A percentile compares a stretch with the other conserved stretches of the same genome.
phyloP scores from a whole-genome alignment of 2,113 vertebrate genomes.

The Protobothrops mucrosquamatus region DNA sequence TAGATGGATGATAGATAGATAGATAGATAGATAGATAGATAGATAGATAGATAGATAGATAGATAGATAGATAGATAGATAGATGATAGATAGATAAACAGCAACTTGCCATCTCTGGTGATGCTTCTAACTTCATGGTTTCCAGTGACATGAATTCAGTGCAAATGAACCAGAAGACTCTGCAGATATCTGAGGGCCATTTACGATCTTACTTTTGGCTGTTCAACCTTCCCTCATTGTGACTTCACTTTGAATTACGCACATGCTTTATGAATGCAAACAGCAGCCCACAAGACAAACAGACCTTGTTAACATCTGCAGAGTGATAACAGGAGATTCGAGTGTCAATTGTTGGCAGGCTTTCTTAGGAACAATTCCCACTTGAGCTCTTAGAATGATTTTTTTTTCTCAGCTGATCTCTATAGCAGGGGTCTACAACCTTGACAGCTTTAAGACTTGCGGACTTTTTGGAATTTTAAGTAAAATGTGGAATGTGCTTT shows the following conservation, averaged over 20 bases:
- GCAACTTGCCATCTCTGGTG: not conserved
- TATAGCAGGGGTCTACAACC: not conserved
- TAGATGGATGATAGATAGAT: no score
- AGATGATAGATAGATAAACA: no score
- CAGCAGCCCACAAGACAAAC: slow-evolving; percentile 19
- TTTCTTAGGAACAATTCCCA: not conserved
- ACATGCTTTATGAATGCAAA: slow-evolving; percentile 24
- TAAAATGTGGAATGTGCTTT: not conserved
- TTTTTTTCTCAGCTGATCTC: not conserved
- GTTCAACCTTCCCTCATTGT: not conserved
- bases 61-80: no score
- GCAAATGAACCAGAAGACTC: not conserved
- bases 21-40: no score
- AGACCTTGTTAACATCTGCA: slow-evolving; percentile 41
- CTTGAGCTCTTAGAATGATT: not conserved
- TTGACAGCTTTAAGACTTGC: no score
- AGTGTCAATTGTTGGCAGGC: not conserved
- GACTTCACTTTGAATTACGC: slow-evolving; percentile 48
- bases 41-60: no score
- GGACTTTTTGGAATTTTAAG: not conserved
- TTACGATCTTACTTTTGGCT: slow-evolving; percentile 40
- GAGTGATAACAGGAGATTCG: slow-evolving; percentile 39
- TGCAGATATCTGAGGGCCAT: not conserved
- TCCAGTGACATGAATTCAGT: not conserved
- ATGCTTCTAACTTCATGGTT: not conserved